A percentile compares a stretch with the other conserved stretches of the same genome.
Evolutionary conservation across 2,888 invertebrate species (phyloP).

Genomic region (Drosophila affinis): DNA sequence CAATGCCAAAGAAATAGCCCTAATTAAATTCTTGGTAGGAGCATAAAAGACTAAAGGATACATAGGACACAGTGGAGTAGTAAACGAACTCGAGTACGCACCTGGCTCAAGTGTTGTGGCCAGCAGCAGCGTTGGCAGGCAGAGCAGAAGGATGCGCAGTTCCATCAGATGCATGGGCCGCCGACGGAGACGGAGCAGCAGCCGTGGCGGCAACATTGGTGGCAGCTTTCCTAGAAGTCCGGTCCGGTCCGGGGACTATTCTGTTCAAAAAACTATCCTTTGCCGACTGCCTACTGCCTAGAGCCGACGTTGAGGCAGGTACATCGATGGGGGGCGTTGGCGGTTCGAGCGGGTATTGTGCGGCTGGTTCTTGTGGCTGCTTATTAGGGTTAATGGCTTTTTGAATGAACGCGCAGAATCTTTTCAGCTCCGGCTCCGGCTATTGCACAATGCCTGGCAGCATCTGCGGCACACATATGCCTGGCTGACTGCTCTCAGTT

Average conservation of each 20-base stretch:
- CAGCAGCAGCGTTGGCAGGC: slow-evolving; percentile 84
- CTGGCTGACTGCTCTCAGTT: slow-evolving; percentile 23
- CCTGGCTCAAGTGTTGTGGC: slow-evolving; percentile 84
- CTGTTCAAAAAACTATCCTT: slow-evolving; percentile 13
- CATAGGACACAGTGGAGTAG: background rate
- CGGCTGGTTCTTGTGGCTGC: slow-evolving; percentile 49
- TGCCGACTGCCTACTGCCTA: slow-evolving; percentile 17
- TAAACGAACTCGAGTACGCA: slow-evolving; percentile 58
- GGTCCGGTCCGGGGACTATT: slow-evolving; percentile 4
- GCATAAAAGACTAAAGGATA: background rate
- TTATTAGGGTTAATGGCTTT: slow-evolving; percentile 77
- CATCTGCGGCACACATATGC: slow-evolving; percentile 58
- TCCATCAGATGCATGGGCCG: slow-evolving; percentile 82
- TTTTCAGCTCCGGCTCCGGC: slow-evolving; percentile 60
- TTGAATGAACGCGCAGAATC: slow-evolving; percentile 75
- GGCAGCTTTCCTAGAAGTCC: slow-evolving; percentile 22
- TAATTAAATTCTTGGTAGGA: slow-evolving; percentile 54
- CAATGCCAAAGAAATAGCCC: slow-evolving; percentile 37
- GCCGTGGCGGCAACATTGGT: slow-evolving; percentile 78
- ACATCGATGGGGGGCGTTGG: slow-evolving; percentile 31
- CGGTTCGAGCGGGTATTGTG: slow-evolving; percentile 20
- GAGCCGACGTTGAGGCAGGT: slow-evolving; percentile 7
- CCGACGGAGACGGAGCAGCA: slow-evolving; percentile 70
- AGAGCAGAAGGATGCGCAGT: slow-evolving; percentile 83
- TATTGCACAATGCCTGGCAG: slow-evolving; percentile 46